These are phyloP conservation scores for Acropora tenuis DNA, from an alignment of 64 coral and sea anemone species.

Conservation along the genomic window DNA sequence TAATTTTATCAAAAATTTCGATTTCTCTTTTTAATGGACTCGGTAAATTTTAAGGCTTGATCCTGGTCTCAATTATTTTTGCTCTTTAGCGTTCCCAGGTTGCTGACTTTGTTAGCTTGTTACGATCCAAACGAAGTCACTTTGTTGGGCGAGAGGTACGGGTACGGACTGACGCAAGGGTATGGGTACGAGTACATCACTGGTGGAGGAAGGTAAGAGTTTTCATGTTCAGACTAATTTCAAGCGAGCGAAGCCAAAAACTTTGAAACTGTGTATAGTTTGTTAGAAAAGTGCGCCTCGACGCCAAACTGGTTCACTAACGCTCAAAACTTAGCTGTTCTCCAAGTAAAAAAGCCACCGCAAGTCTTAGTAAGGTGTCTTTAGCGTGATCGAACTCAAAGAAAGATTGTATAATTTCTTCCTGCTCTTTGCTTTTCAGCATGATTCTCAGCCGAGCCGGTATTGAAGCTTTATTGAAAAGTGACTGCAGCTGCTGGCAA, in stretches of 20 bases:
- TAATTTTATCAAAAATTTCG: too few relatives aligned
- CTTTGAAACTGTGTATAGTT: too few relatives aligned
- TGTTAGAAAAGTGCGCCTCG: too few relatives aligned
- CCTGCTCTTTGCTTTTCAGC: conserved; percentile 23
- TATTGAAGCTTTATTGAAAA: conserved; percentile 65
- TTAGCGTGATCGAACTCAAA: neutral
- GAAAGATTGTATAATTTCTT: neutral
- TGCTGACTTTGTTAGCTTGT: conserved; percentile 84
- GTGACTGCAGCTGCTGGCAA: conserved; percentile 80
- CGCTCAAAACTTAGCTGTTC: too few relatives aligned
- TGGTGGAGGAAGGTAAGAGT: conserved; percentile 93
- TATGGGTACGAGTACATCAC: conserved; percentile 96
- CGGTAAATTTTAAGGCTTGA: too few relatives aligned
- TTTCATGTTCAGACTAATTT: neutral
- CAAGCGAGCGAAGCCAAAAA: too few relatives aligned
- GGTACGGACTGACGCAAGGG: conserved; percentile 72
- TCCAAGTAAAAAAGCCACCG: too few relatives aligned
- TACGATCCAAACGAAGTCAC: conserved; percentile 85
- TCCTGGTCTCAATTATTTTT: neutral
- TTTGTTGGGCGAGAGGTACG: conserved; percentile 93
- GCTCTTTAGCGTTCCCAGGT: conserved; percentile 69
- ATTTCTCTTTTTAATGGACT: too few relatives aligned
- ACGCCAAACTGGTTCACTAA: too few relatives aligned
- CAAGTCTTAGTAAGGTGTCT: neutral
- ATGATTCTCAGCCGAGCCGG: conserved; percentile 88